Evolutionary conservation across 2,113 vertebrate genomes (phyloP).

Genomic region (Pterocles orientalis): DNA sequence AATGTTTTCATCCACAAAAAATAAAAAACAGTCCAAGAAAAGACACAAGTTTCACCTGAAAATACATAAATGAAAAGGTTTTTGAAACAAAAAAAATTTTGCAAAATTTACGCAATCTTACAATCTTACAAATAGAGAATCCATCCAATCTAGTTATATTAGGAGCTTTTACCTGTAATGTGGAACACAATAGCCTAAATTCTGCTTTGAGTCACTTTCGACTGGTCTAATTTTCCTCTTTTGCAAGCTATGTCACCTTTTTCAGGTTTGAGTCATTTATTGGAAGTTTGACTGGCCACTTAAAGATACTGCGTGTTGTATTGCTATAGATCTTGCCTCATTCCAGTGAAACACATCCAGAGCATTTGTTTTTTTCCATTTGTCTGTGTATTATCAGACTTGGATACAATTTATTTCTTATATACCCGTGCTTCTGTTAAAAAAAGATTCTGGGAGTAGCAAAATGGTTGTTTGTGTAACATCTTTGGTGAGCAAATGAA

Average conservation of each 20-base stretch:
- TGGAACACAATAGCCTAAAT: neutral
- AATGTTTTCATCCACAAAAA: neutral
- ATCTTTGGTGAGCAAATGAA: neutral
- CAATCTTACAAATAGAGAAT: neutral
- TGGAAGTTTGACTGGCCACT: neutral
- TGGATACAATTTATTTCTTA: neutral
- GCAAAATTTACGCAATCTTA: neutral
- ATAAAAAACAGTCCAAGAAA: neutral
- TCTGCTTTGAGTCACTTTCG: neutral
- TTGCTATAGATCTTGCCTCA: neutral
- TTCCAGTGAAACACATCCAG: neutral
- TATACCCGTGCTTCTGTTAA: neutral
- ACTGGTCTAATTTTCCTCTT: neutral
- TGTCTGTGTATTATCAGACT: neutral
- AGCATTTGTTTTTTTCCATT: neutral
- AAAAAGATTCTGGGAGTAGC: neutral
- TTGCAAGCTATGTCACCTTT: neutral
- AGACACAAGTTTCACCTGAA: neutral
- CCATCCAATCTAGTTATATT: neutral
- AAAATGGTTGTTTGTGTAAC: neutral
- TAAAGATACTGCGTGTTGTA: neutral
- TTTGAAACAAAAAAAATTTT: too few species aligned
- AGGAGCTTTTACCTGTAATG: neutral
- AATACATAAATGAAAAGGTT: neutral
- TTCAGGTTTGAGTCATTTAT: neutral